These are phyloP conservation scores for Medauroidea extradentata DNA, from an alignment of 1,140 invertebrate genomes.

Conservation along the genomic window DNA sequence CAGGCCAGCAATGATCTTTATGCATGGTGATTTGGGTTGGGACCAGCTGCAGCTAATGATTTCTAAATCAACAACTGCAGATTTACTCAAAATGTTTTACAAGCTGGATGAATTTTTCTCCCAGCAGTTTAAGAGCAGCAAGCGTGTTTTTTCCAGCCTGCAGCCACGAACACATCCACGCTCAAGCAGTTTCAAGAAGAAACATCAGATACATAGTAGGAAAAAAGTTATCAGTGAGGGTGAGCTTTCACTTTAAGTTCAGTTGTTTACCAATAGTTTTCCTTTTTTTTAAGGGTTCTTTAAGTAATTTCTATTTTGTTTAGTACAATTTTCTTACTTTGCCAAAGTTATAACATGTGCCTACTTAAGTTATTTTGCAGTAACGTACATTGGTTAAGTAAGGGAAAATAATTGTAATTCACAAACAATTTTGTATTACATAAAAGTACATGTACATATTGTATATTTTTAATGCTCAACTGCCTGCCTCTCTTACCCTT, in stretches of 20 bases:
- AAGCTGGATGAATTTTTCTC: slow-evolving; percentile 96
- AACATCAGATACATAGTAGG: slow-evolving; percentile 31
- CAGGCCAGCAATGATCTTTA: slow-evolving; percentile 86
- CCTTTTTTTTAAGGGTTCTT: background rate
- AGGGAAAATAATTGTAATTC: too few relatives aligned
- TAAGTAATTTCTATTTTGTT: background rate
- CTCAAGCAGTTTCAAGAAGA: slow-evolving; percentile 46
- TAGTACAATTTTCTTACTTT: background rate
- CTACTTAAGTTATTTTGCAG: too few relatives aligned
- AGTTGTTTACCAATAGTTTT: background rate
- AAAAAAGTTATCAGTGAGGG: slow-evolving; percentile 39
- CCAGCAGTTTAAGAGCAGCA: slow-evolving; percentile 91
- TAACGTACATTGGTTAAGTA: too few relatives aligned
- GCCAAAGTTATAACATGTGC: too few relatives aligned
- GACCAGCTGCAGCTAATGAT: slow-evolving; percentile 95
- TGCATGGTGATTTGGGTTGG: slow-evolving; percentile 90
- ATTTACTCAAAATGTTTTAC: slow-evolving; percentile 92
- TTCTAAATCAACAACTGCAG: slow-evolving; percentile 92
- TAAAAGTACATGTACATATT: too few relatives aligned
- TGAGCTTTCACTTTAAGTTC: slow-evolving; percentile 17
- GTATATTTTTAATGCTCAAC: too few relatives aligned
- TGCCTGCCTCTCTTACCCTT: too few relatives aligned
- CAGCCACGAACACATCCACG: slow-evolving; percentile 46
- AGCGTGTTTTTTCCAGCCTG: slow-evolving; percentile 79
- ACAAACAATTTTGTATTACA: too few relatives aligned